Evolutionary conservation across 35 echinoderm and acorn worm genomes (phyloP), one percentile per base, ranked within the genome.

Genomic region (Hemicentrotus pulcherrimus): DNA sequence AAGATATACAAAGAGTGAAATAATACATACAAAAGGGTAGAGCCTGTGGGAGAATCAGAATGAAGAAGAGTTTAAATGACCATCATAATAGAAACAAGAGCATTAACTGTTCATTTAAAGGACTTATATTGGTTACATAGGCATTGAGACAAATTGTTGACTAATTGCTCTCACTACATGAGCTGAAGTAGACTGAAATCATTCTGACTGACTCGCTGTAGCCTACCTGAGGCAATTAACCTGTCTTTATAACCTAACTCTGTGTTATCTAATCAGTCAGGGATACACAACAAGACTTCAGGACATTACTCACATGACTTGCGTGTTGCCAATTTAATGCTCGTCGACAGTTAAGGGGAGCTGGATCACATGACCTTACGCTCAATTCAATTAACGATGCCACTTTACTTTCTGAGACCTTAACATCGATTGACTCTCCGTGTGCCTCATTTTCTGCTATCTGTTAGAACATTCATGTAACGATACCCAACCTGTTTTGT

Each of bases 231-330:
- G 65, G 65, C 65, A 78, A n/a, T 78, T 78, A 78, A n/a, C 11
- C 16, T 78, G 65, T 78, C 19, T 22, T 18, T n/a, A 22, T 8
- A 78, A 78, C 65, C 24, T 78, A 78, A 78, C 65, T 78, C 65
- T 78, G 65, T 78, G 19, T 78, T 78, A 7, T n/a, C 65, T 78
- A 1, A 78, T 78, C 19, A 78, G 65, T 28, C 19, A 78, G 1
- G 18, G 24, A 5, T 78, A 78, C 65, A 22, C 65, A 3, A n/a
- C 22, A 8, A 22, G 19, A 28, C 65, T 28, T 28, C 65, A 24
- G 65, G 65, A 78, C 65, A 28, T 78, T 78, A n/a, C 65, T 78
- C 65, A 78, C 65, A 78, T 78, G 65, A 78, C 65, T 78, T 78
- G 19, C 65, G 24, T 78, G 65, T 78, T 78, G 65, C 65, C 65